Evolutionary conservation across 2,113 vertebrate genomes (phyloP).

Genomic region (Xiphophorus hellerii): DNA sequence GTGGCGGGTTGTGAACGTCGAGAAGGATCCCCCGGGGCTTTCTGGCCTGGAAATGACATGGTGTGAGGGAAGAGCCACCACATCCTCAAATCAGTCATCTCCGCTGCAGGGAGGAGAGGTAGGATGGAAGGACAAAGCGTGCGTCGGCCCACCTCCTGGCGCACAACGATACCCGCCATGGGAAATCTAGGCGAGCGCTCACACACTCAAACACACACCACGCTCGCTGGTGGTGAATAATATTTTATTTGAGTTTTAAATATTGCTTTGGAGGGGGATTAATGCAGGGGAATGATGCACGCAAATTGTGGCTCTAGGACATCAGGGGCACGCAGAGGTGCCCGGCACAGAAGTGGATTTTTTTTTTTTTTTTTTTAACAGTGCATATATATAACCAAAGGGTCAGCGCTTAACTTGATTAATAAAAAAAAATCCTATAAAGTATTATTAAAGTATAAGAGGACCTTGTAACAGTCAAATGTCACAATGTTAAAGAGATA

Average conservation of each 20-base stretch:
- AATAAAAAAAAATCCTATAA: not conserved
- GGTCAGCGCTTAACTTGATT: not conserved
- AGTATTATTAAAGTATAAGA: not conserved
- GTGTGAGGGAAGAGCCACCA: slow-evolving; percentile 79
- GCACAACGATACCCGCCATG: slow-evolving; percentile 34
- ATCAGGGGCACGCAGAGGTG: slow-evolving; percentile 25
- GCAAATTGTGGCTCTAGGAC: slow-evolving; percentile 50
- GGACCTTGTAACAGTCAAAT: not conserved
- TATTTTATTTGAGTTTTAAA: slow-evolving; percentile 70
- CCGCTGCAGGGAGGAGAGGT: slow-evolving; percentile 66
- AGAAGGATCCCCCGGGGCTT: slow-evolving; percentile 47
- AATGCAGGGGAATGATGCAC: slow-evolving; percentile 42
- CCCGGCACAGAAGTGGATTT: slow-evolving; percentile 4
- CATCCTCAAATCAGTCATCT: slow-evolving; percentile 76
- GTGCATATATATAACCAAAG: not conserved
- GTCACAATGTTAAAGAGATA: not conserved
- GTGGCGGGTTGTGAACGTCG: slow-evolving; percentile 40
- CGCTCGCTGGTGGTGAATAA: slow-evolving; percentile 27
- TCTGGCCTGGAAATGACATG: slow-evolving; percentile 81
- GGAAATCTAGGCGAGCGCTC: slow-evolving; percentile 29
- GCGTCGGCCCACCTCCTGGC: slow-evolving; percentile 56
- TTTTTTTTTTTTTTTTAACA: slow-evolving; percentile 23
- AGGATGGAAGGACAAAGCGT: slow-evolving; percentile 71
- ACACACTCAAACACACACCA: slow-evolving; percentile 19
- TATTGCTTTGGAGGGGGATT: slow-evolving; percentile 65